Conservation (phyloP, 2,797 vertebrate species). For the Sarcoramphus papa region DNA sequence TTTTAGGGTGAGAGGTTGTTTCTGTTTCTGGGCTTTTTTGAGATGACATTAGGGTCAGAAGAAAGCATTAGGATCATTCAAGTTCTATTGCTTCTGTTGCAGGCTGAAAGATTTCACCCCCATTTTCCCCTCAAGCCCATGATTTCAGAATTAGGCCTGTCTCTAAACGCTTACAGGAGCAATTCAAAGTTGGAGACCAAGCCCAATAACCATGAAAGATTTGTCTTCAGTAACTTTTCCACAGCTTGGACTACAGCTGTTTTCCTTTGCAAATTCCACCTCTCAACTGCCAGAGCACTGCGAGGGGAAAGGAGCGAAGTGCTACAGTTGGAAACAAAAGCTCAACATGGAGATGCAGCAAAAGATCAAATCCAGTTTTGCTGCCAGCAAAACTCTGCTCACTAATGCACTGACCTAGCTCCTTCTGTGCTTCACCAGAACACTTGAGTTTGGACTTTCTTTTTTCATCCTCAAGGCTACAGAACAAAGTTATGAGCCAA, state of each 20-base stretch:
- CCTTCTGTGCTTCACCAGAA: not conserved
- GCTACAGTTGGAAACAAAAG: not conserved
- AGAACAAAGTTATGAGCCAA: not conserved
- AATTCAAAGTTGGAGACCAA: not conserved
- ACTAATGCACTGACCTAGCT: not conserved
- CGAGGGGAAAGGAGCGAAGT: not conserved
- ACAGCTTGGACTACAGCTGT: not conserved
- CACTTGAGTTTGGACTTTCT: not conserved
- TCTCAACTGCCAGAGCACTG: not conserved
- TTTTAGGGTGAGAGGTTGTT: not conserved
- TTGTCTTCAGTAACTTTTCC: not conserved
- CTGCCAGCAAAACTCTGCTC: not conserved
- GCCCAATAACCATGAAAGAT: not conserved
- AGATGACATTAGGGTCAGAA: not conserved
- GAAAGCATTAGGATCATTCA: not conserved
- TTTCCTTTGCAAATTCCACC: constrained; percentile 24
- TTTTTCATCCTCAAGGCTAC: not conserved
- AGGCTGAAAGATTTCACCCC: not conserved
- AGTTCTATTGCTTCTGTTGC: not conserved
- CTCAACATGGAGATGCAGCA: not conserved
- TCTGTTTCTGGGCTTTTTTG: not conserved
- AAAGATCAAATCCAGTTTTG: not conserved
- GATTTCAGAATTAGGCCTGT: not conserved
- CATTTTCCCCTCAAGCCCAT: not conserved
- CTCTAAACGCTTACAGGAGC: not conserved